Base-by-base conservation (phyloP, 2,888 invertebrate species). In the Chymomyza procnemis region DNA sequence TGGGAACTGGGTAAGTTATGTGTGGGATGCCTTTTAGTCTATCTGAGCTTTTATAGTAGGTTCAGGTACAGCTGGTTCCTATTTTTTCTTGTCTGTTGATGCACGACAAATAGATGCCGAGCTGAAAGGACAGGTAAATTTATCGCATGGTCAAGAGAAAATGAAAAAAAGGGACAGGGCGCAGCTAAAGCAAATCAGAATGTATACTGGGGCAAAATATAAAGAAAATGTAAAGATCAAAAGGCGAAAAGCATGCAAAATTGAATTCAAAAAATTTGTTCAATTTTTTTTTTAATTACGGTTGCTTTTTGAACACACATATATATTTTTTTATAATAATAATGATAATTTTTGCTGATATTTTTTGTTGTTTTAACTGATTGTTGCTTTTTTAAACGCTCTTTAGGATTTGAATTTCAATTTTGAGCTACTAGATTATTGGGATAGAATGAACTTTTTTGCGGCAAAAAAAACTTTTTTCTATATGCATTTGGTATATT, bases 21-120 rank as follows among this genome's bases (percentile, higher is more conserved):
- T 78, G 73, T 66, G 68, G 54, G 60, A 64, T 54, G 18, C 48
- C 60, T 66, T 59, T 71, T 62, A 65, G 54, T 14, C 34, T 41
- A 12, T 12, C 34, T 41, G 9, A 12, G 34, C 26, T 26, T 26
- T 26, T 8, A 26, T 8, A 26, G 26, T 26, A 26, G 26, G 12
- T 41, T 41, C 34, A 41, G 34, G 2, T 41, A 9, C 34, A 41
- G 34, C 34, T 41, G 34, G 9, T 41, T 41, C 6, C 34, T 41
- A 41, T 41, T 41, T 41, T 41, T 41, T n/a, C n/a, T 12, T 41
- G 26, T 26, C 34, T 41, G 12, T 18, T 65, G 68, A 69, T 67
- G 73, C 65, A 75, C 69, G 78, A 78, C 79, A 81, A 83, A 81
- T 81, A 81, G 83, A 83, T 83, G 80, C 78, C 71, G 83, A 80